Conservation (phyloP, 2,888 invertebrate species). For the Lymantria dispar region DNA sequence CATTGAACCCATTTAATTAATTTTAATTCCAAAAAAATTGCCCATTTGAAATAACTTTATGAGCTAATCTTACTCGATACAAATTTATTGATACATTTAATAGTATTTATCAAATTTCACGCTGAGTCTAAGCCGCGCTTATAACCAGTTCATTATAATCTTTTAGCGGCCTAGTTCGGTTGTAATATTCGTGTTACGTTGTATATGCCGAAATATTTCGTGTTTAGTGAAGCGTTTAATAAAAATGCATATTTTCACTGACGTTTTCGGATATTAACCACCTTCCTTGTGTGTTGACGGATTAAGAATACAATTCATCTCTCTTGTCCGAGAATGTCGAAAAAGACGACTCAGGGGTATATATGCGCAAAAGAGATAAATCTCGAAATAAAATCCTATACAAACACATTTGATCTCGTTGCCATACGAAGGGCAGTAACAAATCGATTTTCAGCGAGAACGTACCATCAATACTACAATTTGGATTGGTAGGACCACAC, state of each 20-base stretch:
- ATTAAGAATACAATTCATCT: no score
- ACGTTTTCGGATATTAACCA: neutral
- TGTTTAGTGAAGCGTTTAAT: slow-evolving; percentile 11
- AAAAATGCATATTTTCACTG: neutral
- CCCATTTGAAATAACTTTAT: neutral
- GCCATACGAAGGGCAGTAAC: no score
- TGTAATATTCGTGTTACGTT: no score
- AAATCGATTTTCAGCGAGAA: no score
- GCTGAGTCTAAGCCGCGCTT: slow-evolving; percentile 12
- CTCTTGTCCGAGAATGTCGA: no score
- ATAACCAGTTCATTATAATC: slow-evolving; percentile 16
- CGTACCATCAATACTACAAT: no score
- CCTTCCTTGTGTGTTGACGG: no score
- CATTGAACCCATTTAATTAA: neutral
- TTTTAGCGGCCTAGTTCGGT: slow-evolving; percentile 20
- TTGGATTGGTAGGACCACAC: no score
- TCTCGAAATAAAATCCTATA: no score
- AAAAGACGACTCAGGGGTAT: no score
- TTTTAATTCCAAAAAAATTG: neutral
- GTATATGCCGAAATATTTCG: slow-evolving; percentile 19
- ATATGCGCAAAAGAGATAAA: no score
- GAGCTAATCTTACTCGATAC: neutral
- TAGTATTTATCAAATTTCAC: neutral
- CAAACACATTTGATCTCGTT: no score
- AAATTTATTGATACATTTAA: neutral